Conservation (phyloP, 1,140 invertebrate species). For the Orchesella cincta region DNA sequence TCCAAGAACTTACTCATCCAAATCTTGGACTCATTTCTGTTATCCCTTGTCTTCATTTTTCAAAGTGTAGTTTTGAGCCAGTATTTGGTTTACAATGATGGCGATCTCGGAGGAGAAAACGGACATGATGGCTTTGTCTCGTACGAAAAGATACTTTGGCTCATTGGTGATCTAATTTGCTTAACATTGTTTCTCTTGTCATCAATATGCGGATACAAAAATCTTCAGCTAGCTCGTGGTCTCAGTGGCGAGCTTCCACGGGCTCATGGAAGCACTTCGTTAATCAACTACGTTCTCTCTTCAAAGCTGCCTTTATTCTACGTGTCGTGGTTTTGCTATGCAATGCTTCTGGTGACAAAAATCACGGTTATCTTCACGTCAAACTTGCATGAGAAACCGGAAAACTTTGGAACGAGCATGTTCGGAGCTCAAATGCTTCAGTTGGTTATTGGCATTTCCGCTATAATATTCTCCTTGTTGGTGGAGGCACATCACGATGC, state of each 20-base stretch:
- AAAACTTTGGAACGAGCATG: constrained; percentile 35
- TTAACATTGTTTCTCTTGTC: constrained; percentile 53
- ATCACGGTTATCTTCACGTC: constrained; percentile 61
- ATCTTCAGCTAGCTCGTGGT: neutral
- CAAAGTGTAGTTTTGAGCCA: constrained; percentile 57
- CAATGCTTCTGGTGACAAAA: constrained; percentile 58
- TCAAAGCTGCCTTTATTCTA: constrained; percentile 58
- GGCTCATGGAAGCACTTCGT: neutral
- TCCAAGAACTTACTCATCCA: constrained; percentile 34
- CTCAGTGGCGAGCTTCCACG: neutral
- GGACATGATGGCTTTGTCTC: neutral
- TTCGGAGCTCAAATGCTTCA: constrained; percentile 63
- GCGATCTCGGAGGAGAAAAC: neutral
- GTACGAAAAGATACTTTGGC: constrained; percentile 56
- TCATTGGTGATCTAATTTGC: constrained; percentile 58
- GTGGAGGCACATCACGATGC: constrained; percentile 63
- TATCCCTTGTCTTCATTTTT: constrained; percentile 52
- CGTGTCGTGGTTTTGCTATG: constrained; percentile 63
- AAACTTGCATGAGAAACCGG: constrained; percentile 52
- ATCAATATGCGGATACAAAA: constrained; percentile 52
- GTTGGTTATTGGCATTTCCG: constrained; percentile 59
- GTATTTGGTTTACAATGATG: constrained; percentile 56
- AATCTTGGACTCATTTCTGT: constrained; percentile 47
- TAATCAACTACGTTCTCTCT: neutral
- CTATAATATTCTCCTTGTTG: constrained; percentile 62